Conservation (phyloP, 2,797 vertebrate genomes). For the Lepus townsendii region DNA sequence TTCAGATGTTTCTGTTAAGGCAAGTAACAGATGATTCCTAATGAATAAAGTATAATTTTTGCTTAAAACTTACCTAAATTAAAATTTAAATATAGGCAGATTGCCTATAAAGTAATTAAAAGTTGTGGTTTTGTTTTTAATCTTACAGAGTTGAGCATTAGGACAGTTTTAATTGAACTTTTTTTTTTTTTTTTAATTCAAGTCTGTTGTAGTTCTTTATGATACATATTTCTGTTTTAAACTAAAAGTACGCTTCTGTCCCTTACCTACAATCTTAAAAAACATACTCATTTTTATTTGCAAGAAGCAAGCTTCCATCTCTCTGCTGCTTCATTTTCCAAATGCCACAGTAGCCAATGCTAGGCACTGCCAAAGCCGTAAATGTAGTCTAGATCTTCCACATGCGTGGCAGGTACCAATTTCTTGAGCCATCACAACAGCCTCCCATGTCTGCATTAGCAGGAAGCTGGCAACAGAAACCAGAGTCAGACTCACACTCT, state of each 20-base stretch:
- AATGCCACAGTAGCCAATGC: too few relatives aligned
- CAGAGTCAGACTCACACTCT: too few relatives aligned
- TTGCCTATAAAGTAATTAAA: slow-evolving; percentile 5
- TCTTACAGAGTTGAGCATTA: neutral
- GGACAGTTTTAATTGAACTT: slow-evolving; percentile 2
- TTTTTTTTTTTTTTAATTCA: slow-evolving; percentile 60
- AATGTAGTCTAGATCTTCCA: too few relatives aligned
- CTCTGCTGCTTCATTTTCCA: too few relatives aligned
- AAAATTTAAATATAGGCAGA: neutral
- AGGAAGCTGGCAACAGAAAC: too few relatives aligned
- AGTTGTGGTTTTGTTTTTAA: slow-evolving; percentile 14
- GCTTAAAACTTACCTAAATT: neutral
- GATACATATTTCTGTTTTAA: slow-evolving; percentile 8
- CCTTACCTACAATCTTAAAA: neutral
- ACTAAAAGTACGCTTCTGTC: slow-evolving; percentile 36
- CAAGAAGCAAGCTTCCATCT: too few relatives aligned
- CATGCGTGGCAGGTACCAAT: too few relatives aligned
- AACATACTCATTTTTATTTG: too few relatives aligned
- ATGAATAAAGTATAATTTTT: neutral
- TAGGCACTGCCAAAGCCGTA: too few relatives aligned
- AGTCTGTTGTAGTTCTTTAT: neutral
- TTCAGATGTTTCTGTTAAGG: slow-evolving; percentile 96
- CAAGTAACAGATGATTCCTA: slow-evolving; percentile 81
- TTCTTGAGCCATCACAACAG: too few relatives aligned
- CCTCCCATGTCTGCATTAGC: too few relatives aligned